Base-by-base conservation (phyloP, 1,140 invertebrate species). In the Luehdorfia chinensis region DNA sequence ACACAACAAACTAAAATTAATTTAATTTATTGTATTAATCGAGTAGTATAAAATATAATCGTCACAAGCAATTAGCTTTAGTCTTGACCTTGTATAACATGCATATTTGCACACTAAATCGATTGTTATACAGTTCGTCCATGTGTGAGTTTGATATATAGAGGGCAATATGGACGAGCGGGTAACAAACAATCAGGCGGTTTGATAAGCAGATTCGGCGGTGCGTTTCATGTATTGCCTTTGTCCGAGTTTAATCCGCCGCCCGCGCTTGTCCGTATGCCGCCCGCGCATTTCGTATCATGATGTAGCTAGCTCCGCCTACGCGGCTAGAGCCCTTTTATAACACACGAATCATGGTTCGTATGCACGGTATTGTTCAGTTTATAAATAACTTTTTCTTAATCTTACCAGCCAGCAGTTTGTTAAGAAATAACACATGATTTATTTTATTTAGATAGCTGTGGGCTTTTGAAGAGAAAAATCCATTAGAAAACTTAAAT, bases 161-260 rank as follows among this genome's bases (percentile, higher is more conserved):
- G 68, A 58, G 69, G 77, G 63, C 54, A 66, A 75, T 76, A 83
- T 75, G 58, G 50, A 54, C 53, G 50, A 55, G 61, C 68, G 72
- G 67, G 60, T 63, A 66, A 68, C 66, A 59, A 75, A 75, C 76
- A 80, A 84, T 81, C 59, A 63, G 60, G 73, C 72, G 66, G 58
- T 59, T 61, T 58, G 77, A 81, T 84, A 83, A 80, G 74, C 63
- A 73, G 75, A 78, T 78, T 77, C 68, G 69, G 69, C 80, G 80
- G 80, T 61, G 32, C 69, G 49, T 84, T 84, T 84, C 58, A 84
- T 76, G 74, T 81, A 13, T 47, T 52, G 62, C 72, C 75, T 84
- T 81, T 84, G 77, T 78, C 75, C 69, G 62, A 69, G 59, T 52
- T 46, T 78, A 73, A 72, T 75, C 75, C 75, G 67, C 77, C 74